Base-by-base conservation (phyloP, 1,140 invertebrate species). In the Solenopsis fugax region DNA sequence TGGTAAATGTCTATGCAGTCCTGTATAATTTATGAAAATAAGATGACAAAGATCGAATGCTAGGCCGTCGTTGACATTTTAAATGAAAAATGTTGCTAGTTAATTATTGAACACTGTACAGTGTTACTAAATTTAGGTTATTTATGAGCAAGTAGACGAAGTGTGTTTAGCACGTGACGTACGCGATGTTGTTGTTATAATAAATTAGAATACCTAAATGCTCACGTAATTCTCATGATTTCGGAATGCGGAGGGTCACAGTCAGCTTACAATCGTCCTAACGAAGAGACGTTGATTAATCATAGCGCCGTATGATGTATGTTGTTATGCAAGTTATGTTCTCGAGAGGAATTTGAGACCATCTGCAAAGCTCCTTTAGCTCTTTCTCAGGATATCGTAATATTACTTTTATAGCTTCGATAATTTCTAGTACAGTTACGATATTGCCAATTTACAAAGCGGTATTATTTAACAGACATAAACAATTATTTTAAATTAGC, bases 251-350 rank as follows among this genome's bases (percentile, higher is more conserved):
- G 58, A 72, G 67, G 65, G 67, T 82, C 80, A 73, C 67, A 58
- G 67, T 73, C 67, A 58, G 52, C 37, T 85, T 75, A 48, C 78
- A 89, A 89, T 89, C 54, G 85, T 87, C 67, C 88, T 62, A 84
- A 85, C 78, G 77, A 85, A 87, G 87, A 72, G 77, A 89, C 84
- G 72, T 71, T 89, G 71, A 77, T 89, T 86, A 87, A 90, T 90
- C 88, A 87, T 64, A 37, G 24, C 45, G 54, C 48, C 48, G 73
- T 34, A 37, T 37, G 9, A 37, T 37, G 9, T 75, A 29, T 62
- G 41, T 75, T 87, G 81, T 89, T 85, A 85, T 62, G 72, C 85
- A 52, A 87, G 85, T 87, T 87, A 82, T 48, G 76, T 84, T 87
- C 34, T 45, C 56, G 21, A 12, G n/a, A 41, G 84, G 34, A 69